A percentile compares a stretch with the other conserved stretches of the same genome.
Evolutionary conservation across 2,888 invertebrate species (phyloP).

Genomic region (Heliconius hortense): DNA sequence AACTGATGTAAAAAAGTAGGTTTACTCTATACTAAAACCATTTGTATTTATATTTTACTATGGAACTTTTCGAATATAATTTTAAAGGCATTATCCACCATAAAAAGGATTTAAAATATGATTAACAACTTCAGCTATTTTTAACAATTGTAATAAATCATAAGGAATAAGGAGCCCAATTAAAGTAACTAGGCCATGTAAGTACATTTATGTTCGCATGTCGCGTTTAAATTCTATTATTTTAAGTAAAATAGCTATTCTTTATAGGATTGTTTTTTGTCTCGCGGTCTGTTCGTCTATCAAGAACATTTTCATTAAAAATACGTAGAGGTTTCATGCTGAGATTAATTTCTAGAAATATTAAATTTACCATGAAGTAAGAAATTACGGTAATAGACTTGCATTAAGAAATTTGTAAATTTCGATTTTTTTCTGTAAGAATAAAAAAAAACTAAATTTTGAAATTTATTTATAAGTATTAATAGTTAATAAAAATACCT

Average conservation of each 20-base stretch:
- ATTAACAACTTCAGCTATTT: conserved; percentile 3
- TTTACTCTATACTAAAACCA: neutral
- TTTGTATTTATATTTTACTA: neutral
- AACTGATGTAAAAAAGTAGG: neutral
- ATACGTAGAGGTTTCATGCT: too few species aligned
- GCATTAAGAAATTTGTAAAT: too few species aligned
- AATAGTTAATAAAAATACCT: too few species aligned
- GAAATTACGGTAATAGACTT: too few species aligned
- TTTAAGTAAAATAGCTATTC: conserved; percentile 1
- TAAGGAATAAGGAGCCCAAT: conserved; percentile 12
- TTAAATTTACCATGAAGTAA: too few species aligned
- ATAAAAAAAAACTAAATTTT: too few species aligned
- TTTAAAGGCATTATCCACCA: neutral
- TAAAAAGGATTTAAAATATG: conserved; percentile 10
- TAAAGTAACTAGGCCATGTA: conserved; percentile 15
- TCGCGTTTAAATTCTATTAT: conserved; percentile 17
- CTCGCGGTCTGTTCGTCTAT: too few species aligned
- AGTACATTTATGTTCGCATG: conserved; percentile 6
- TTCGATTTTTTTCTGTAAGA: too few species aligned
- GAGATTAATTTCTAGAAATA: too few species aligned
- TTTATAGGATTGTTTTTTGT: neutral
- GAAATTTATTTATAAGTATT: too few species aligned
- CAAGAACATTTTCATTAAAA: too few species aligned
- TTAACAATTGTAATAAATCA: conserved; percentile 10
- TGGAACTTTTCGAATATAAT: neutral